Percentiles rank a stretch among this genome's conserved stretches.
Evolutionary conservation across 2,113 vertebrate genomes (phyloP).

Genomic region (Anoura caudifer): DNA sequence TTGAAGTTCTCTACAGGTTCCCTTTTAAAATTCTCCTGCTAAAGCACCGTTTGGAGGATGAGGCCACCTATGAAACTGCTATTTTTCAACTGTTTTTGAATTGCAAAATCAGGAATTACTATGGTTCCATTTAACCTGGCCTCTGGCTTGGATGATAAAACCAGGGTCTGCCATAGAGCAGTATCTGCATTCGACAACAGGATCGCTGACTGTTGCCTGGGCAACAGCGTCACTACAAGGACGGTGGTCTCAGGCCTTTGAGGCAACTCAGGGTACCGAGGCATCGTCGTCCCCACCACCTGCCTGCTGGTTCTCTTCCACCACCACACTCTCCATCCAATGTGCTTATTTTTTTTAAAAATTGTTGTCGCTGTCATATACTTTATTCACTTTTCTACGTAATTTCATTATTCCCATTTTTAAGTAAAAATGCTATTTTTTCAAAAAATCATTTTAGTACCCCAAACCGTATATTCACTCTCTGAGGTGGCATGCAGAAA

Average conservation of each 20-base stretch:
- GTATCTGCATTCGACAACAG: neutral
- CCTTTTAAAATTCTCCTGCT: neutral
- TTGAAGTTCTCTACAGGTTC: neutral
- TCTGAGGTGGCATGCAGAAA: neutral
- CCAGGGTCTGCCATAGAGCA: neutral
- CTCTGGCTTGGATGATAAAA: neutral
- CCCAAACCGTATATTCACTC: neutral
- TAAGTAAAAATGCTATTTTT: neutral
- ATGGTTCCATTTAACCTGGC: neutral
- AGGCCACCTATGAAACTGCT: neutral
- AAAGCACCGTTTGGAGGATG: neutral
- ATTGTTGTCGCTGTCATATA: neutral
- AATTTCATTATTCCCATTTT: neutral
- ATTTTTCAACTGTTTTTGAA: neutral
- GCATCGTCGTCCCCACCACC: neutral
- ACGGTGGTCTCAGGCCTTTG: rapidly evolving
- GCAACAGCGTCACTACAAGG: rapidly evolving
- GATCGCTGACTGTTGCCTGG: neutral
- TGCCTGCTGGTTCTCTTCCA: neutral
- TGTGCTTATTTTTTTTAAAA: neutral
- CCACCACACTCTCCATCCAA: neutral
- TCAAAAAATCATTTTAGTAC: constrained; percentile 2
- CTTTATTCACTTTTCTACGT: neutral
- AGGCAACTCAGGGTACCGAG: rapidly evolving
- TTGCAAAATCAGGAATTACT: neutral